These are phyloP conservation scores for Brachycybe producta DNA, from an alignment of 2,888 invertebrate genomes.

Conservation along the genomic window DNA sequence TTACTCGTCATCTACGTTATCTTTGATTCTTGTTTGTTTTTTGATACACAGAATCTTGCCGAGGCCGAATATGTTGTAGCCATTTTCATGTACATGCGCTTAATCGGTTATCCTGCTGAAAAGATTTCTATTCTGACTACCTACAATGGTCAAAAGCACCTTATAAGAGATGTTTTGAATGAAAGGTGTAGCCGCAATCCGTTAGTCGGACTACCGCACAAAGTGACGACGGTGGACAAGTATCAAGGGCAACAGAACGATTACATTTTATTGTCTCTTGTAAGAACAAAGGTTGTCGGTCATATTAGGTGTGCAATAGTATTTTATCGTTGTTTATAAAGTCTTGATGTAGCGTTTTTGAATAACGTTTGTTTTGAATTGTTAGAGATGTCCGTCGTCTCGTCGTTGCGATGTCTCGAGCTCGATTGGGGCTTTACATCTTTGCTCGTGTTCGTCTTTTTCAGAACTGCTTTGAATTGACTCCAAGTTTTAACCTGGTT, in stretches of 20 bases:
- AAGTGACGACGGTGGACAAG: conserved; percentile 85
- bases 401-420: conserved; percentile 95
- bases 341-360: too few relatives aligned
- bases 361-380: not conserved
- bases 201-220: conserved; percentile 81
- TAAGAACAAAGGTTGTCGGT: conserved; percentile 92
- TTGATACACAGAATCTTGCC: conserved; percentile 40
- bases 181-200: conserved; percentile 84
- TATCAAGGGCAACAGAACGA: conserved; percentile 99
- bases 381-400: conserved; percentile 75
- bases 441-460: conserved; percentile 87
- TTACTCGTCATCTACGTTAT: not conserved
- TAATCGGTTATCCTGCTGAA: conserved; percentile 90
- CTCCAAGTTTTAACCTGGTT: conserved; percentile 84
- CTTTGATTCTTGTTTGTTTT: conserved; percentile 1
- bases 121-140: conserved; percentile 96
- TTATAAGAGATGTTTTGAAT: conserved; percentile 89
- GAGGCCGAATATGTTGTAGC: conserved; percentile 84
- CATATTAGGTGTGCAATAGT: conserved; percentile 54
- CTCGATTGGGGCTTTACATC: conserved; percentile 87
- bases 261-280: conserved; percentile 87
- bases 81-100: conserved; percentile 94
- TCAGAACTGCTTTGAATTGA: conserved; percentile 91
- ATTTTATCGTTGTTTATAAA: conserved; percentile 5
- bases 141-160: conserved; percentile 97